Base-by-base conservation (phyloP, 2,888 invertebrate genomes). In the Lochmaea crataegi region DNA sequence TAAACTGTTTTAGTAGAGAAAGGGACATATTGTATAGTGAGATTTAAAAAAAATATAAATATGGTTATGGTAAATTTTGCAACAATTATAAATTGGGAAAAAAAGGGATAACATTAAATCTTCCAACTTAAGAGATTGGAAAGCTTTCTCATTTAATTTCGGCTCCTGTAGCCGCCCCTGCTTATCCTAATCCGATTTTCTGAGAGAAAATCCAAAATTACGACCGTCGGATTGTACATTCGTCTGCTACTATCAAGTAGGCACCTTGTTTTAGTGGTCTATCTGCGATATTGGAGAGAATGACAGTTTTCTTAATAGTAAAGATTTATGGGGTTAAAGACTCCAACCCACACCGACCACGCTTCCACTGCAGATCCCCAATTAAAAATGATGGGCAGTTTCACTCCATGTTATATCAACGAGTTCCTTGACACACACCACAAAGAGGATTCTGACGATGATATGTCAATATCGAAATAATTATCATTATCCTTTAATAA, bases 191-290 rank as follows among this genome's bases (percentile, higher is more conserved):
- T 84, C 84, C 84, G 83, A 84, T 84, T 81, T 82, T 79, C 77
- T 81, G 73, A 81, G 81, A 58, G 75, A 68, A 85, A 85, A 85
- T 85, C 84, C 84, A 82, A 83, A 85, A 83, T 85, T 84, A 85
- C 84, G 84, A 74, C 75, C 80, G 67, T 45, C 77, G 70, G 81
- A 57, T 57, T 57, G 57, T 57, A 57, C 14, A 81, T 83, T 77
- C 82, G 82, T 83, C 82, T 83, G 82, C 75, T 82, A 83, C 82
- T 83, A 83, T 83, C 80, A 82, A 57, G 22, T 57, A 22, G 82
- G 83, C 84, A 83, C 83, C 84, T 84, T 84, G 83, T 83, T 83
- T 83, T 82, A 82, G 81, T 81, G 78, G 76, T 75, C 80, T 82
- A 85, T 84, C 84, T 84, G 84, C 82, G 77, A 76, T 75, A 78